Evolutionary conservation across 2,113 vertebrate species (phyloP).

Genomic region (Microcebus lehilahytsara): DNA sequence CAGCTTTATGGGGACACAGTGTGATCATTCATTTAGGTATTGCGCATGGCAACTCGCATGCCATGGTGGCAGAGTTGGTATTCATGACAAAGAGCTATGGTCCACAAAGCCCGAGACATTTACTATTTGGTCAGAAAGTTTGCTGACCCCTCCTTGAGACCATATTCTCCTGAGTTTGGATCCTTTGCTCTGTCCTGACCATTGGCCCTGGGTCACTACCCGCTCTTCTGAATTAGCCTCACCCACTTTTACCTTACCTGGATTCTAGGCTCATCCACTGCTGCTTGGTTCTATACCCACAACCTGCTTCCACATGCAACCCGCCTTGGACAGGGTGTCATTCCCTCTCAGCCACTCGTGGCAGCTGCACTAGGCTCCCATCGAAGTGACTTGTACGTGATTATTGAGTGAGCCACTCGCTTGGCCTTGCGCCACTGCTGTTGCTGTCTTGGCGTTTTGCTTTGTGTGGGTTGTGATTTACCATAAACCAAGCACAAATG

Average conservation of each 20-base stretch:
- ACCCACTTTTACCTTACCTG: not conserved
- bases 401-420: not conserved
- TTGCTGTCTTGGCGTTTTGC: conserved; percentile 16
- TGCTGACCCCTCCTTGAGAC: not conserved
- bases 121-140: not conserved
- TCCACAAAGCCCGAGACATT: not conserved
- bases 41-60: not conserved
- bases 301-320: not conserved
- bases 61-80: not conserved
- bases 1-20: not conserved
- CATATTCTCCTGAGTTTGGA: not conserved
- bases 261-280: not conserved
- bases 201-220: not conserved
- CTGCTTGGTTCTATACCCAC: not conserved
- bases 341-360: not conserved
- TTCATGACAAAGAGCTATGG: not conserved
- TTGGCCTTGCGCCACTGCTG: not conserved
- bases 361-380: not conserved
- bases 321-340: not conserved
- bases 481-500: not conserved
- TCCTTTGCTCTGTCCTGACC: not conserved
- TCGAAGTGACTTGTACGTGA: not conserved
- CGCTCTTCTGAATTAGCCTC: not conserved
- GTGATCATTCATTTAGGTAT: not conserved
- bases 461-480: conserved; percentile 19